Evolutionary conservation across 64 coral and sea anemone species (phyloP).

Genomic region (Cladopsammia gracilis): DNA sequence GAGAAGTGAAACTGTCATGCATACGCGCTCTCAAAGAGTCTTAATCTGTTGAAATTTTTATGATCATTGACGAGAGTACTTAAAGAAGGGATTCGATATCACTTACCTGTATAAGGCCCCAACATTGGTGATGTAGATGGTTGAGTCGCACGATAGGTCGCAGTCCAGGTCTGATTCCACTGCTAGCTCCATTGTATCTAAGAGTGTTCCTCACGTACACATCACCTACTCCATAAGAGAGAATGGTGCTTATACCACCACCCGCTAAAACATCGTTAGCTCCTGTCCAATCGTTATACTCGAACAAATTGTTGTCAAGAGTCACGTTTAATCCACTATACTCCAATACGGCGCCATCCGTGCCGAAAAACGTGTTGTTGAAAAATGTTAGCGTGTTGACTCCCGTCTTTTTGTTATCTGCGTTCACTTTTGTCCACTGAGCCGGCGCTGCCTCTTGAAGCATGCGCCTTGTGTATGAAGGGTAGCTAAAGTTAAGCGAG

Average conservation of each 20-base stretch:
- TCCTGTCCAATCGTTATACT: slow-evolving; percentile 86
- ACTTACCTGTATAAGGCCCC: slow-evolving; percentile 77
- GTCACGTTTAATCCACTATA: slow-evolving; percentile 68
- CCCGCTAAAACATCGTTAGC: slow-evolving; percentile 68
- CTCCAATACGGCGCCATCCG: slow-evolving; percentile 82
- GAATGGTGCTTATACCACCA: slow-evolving; percentile 67
- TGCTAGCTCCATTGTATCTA: slow-evolving; percentile 73
- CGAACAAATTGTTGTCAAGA: slow-evolving; percentile 87
- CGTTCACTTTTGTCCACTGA: slow-evolving; percentile 42
- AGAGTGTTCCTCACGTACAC: slow-evolving; percentile 70
- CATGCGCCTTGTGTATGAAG: slow-evolving; percentile 52
- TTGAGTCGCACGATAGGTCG: slow-evolving; percentile 47
- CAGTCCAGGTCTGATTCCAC: slow-evolving; percentile 52
- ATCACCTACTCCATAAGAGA: slow-evolving; percentile 66
- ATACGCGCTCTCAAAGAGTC: too few species aligned
- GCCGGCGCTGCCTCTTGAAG: slow-evolving; percentile 8
- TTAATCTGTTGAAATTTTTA: too few species aligned
- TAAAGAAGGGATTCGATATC: background rate
- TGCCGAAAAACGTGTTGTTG: slow-evolving; percentile 87
- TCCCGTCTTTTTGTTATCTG: background rate
- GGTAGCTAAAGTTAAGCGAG: slow-evolving; percentile 51
- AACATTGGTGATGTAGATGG: slow-evolving; percentile 84
- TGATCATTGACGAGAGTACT: too few species aligned
- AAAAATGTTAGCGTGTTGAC: slow-evolving; percentile 18
- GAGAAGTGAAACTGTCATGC: too few species aligned